Conservation (phyloP, 2,888 invertebrate genomes). For the Embidobia sp. region DNA sequence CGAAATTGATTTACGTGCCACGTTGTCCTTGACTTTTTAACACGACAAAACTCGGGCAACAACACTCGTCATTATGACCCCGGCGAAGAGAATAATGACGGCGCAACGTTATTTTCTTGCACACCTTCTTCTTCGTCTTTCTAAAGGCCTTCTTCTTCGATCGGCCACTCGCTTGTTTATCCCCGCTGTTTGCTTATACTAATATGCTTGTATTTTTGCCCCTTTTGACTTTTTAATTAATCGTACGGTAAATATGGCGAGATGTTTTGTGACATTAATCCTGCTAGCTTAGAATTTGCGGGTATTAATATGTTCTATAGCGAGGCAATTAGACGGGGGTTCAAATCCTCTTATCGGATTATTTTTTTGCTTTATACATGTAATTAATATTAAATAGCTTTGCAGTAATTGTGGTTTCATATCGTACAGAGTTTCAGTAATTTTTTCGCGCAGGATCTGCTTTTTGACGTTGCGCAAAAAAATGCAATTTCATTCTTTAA, state of each 20-base stretch:
- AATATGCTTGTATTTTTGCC: not conserved
- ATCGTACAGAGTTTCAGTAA: no score
- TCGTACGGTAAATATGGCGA: not conserved
- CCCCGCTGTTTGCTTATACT: not conserved
- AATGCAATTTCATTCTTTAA: no score
- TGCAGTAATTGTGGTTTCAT: no score
- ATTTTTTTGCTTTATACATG: no score
- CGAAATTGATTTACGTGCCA: conserved; percentile 58
- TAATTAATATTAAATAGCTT: no score
- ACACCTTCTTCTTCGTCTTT: no score
- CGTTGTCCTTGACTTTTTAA: conserved; percentile 59
- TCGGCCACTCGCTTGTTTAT: no score
- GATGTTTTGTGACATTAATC: not conserved
- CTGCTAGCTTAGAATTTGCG: conserved; percentile 6
- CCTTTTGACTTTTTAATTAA: no score
- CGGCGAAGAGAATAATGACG: conserved; percentile 33
- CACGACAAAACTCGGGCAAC: conserved; percentile 46
- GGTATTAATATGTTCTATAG: no score
- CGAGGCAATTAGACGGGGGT: conserved; percentile 12
- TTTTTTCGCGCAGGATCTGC: no score
- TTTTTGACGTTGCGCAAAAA: no score
- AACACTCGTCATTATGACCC: conserved; percentile 46
- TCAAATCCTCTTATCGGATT: conserved; percentile 40
- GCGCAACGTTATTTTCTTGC: conserved; percentile 33
- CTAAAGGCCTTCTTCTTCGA: no score